Percentiles rank a stretch among this genome's conserved stretches.
Evolutionary conservation across 1,140 invertebrate genomes (phyloP).

Genomic region (Contarinia nasturtii): DNA sequence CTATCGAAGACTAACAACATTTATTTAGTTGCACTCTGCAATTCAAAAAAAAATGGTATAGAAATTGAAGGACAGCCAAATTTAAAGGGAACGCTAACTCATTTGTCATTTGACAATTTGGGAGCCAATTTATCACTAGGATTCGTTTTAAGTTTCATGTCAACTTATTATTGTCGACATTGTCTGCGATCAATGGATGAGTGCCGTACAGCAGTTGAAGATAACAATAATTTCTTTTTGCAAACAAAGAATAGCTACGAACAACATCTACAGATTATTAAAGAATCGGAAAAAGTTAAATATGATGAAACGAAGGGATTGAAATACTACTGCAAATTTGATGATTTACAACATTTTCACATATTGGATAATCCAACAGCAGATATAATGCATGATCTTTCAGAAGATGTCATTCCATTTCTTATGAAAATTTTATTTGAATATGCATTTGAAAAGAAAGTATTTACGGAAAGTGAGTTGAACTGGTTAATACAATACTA

Average conservation of each 20-base stretch:
- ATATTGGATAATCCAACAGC: not conserved
- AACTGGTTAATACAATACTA: not conserved
- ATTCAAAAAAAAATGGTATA: not conserved
- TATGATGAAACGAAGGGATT: not conserved
- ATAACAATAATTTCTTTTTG: too few relatives aligned
- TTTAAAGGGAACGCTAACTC: too few relatives aligned
- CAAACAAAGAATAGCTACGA: not conserved
- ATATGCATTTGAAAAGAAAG: not conserved
- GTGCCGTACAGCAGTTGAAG: too few relatives aligned
- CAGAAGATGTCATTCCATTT: not conserved
- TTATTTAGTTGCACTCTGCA: not conserved
- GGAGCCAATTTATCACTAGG: too few relatives aligned
- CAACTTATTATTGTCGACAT: too few relatives aligned
- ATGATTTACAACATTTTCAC: not conserved
- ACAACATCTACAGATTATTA: not conserved
- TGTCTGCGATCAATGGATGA: too few relatives aligned
- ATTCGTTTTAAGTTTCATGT: too few relatives aligned
- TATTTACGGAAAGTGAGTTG: not conserved
- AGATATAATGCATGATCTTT: conserved; percentile 1
- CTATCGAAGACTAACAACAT: not conserved
- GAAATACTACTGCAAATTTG: not conserved
- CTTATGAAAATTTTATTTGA: not conserved
- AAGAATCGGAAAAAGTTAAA: not conserved
- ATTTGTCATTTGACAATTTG: too few relatives aligned
- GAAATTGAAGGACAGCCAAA: too few relatives aligned